Percentiles rank a stretch among this genome's conserved stretches.
phyloP scores from a whole-genome alignment of 2,888 invertebrate species.

The Deroplatys truncata region DNA sequence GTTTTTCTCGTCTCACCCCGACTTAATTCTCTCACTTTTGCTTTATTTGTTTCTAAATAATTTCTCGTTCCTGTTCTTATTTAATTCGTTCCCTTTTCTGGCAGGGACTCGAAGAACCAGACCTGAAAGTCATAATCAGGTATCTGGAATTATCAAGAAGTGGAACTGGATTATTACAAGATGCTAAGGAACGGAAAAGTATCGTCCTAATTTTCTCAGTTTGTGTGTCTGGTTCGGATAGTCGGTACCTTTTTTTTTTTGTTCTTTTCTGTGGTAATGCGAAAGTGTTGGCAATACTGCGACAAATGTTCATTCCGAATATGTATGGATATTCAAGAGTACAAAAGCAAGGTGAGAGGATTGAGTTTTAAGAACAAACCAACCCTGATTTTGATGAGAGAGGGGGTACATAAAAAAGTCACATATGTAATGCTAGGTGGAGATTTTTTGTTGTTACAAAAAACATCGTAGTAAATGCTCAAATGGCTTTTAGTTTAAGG shows the following conservation, averaged over 20 bases:
- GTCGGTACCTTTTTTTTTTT: neutral
- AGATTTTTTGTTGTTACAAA: too few species aligned
- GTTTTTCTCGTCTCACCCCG: neutral
- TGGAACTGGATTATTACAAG: neutral
- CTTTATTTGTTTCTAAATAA: neutral
- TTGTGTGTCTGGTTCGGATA: neutral
- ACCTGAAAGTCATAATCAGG: neutral
- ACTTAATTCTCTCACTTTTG: neutral
- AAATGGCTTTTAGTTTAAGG: too few species aligned
- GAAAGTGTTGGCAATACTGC: neutral
- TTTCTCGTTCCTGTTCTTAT: neutral
- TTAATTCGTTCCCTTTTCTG: neutral
- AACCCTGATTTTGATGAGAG: too few species aligned
- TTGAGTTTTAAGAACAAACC: neutral
- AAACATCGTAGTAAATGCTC: too few species aligned
- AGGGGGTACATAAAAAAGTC: too few species aligned
- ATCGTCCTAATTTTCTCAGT: neutral
- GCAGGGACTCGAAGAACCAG: neutral
- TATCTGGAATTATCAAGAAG: neutral
- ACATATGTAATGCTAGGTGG: too few species aligned
- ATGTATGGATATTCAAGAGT: neutral
- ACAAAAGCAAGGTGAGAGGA: neutral
- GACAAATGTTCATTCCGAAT: neutral
- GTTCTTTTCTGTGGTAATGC: neutral
- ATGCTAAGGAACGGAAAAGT: neutral